phyloP scores from a whole-genome alignment of 2,113 vertebrate species.

The Oreochromis tanganicae region DNA sequence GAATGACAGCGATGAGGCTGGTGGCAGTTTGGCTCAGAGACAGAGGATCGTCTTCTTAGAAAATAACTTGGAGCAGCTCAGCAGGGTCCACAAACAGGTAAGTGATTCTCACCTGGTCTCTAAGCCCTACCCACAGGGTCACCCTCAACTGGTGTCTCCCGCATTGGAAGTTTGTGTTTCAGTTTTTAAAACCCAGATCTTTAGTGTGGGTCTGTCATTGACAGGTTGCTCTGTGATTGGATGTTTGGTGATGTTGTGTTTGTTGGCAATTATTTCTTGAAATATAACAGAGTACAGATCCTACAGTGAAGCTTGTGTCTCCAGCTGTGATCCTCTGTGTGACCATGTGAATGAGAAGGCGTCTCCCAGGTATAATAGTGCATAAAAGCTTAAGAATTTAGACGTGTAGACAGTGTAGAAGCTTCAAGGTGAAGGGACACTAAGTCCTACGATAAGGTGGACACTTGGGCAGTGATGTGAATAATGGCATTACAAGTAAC shows the following conservation, averaged over 20 bases:
- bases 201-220: not conserved
- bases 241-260: not conserved
- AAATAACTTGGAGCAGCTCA: slow-evolving; percentile 64
- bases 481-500: not conserved
- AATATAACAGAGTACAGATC: not conserved
- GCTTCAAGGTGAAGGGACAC: not conserved
- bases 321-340: not conserved
- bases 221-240: not conserved
- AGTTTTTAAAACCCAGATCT: not conserved
- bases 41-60: slow-evolving; percentile 64
- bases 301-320: not conserved
- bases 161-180: not conserved
- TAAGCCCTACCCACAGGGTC: not conserved
- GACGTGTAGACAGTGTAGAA: not conserved
- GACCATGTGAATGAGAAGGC: not conserved
- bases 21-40: slow-evolving; percentile 58
- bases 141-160: not conserved
- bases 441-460: not conserved
- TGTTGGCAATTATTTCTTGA: not conserved
- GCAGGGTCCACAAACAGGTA: slow-evolving; percentile 71
- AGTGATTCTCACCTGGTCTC: not conserved
- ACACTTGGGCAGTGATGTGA: not conserved
- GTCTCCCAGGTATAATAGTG: not conserved
- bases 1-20: slow-evolving; percentile 44
- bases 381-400: not conserved